phyloP scores from a whole-genome alignment of 2,113 vertebrate genomes.

The Colistium nudipinnis region DNA sequence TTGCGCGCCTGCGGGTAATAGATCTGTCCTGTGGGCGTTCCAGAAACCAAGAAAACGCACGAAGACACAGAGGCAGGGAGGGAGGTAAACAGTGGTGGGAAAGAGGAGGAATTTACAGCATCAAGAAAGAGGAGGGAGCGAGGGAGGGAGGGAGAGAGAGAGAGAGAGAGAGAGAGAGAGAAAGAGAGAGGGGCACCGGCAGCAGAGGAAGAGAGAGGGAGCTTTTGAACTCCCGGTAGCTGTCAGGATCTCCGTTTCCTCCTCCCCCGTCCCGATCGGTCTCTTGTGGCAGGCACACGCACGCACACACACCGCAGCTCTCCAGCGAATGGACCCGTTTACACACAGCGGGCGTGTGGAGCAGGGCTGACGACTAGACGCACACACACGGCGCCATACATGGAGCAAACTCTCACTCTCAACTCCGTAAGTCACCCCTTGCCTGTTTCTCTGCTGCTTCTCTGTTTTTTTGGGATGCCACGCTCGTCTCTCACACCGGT shows the following conservation, averaged over 20 bases:
- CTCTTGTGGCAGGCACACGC: constrained; percentile 43
- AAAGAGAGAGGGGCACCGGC: constrained; percentile 41
- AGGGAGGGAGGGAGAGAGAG: constrained; percentile 47
- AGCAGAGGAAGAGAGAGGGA: constrained; percentile 69
- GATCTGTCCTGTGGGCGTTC: constrained; percentile 73
- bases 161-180: constrained; percentile 51
- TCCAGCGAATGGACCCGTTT: constrained; percentile 76
- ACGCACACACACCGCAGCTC: constrained; percentile 44
- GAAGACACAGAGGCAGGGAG: constrained; percentile 64
- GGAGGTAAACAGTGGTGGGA: constrained; percentile 61
- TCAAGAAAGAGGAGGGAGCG: constrained; percentile 25
- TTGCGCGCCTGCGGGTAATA: constrained; percentile 64
- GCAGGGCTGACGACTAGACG: constrained; percentile 71
- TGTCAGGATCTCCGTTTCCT: constrained; percentile 67
- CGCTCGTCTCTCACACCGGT: constrained; percentile 39
- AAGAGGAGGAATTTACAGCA: constrained; percentile 67
- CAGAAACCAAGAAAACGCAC: constrained; percentile 69
- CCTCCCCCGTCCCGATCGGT: constrained; percentile 47
- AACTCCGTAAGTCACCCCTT: constrained; percentile 78
- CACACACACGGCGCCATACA: constrained; percentile 75
- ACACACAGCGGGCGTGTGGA: constrained; percentile 69
- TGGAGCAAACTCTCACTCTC: constrained; percentile 89
- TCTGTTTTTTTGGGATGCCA: constrained; percentile 22
- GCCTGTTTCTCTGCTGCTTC: not conserved
- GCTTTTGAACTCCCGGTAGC: constrained; percentile 76